These are phyloP conservation scores for Sebastes vulpes DNA, from an alignment of 2,797 vertebrate species.

Conservation along the genomic window DNA sequence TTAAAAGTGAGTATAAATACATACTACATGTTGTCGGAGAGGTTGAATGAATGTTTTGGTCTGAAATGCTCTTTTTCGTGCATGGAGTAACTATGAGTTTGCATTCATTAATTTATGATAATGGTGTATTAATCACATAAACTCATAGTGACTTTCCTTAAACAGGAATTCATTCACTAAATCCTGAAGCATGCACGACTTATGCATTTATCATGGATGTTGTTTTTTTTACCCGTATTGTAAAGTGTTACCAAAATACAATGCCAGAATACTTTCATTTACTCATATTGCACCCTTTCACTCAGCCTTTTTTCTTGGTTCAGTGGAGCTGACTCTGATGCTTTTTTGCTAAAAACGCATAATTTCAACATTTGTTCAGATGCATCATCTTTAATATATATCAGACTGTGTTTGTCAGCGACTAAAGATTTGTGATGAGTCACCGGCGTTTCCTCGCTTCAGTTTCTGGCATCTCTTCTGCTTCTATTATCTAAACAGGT, in stretches of 20 bases:
- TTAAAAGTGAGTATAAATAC: neutral
- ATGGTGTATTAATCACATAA: neutral
- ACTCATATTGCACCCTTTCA: slow-evolving; percentile 2
- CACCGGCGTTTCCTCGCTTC: neutral
- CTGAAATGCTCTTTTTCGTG: neutral
- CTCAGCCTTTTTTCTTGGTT: slow-evolving; percentile 14
- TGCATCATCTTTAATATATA: slow-evolving; percentile 1
- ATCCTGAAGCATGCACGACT: neutral
- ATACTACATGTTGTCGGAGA: neutral
- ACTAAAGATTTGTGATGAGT: slow-evolving; percentile 27
- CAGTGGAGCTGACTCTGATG: slow-evolving; percentile 16
- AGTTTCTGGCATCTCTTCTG: neutral
- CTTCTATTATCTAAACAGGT: neutral
- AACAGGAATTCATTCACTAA: neutral
- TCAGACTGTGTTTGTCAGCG: slow-evolving; percentile 8
- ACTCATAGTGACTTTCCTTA: neutral
- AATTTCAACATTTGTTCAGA: slow-evolving; percentile 19
- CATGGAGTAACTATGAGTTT: neutral
- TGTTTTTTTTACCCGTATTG: neutral
- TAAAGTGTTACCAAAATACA: neutral
- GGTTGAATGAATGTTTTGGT: neutral
- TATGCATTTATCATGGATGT: neutral
- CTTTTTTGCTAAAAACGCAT: slow-evolving; percentile 2
- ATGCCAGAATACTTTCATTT: neutral
- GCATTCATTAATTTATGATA: neutral